A percentile compares a stretch with the other conserved stretches of the same genome.
Evolutionary conservation across 2,888 invertebrate species (phyloP).

Genomic region (Mythimna vitellina): DNA sequence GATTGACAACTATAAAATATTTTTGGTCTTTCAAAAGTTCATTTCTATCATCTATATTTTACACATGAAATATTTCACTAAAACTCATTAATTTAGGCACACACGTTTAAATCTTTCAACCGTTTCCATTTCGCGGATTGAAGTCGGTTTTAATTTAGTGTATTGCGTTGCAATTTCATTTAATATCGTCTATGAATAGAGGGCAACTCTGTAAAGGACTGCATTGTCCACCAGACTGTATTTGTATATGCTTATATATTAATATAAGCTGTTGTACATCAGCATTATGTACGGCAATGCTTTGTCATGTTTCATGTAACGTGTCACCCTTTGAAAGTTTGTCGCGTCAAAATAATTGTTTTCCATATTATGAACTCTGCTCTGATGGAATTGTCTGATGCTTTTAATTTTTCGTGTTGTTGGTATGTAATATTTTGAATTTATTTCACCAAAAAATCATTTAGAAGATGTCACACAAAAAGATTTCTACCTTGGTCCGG

Average conservation of each 20-base stretch:
- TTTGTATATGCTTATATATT: not conserved
- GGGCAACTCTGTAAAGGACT: conserved; percentile 52
- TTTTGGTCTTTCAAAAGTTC: not conserved
- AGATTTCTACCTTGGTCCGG: not conserved
- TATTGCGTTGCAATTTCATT: conserved; percentile 60
- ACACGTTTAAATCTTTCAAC: conserved; percentile 17
- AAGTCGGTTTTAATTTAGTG: conserved; percentile 61
- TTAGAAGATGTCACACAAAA: not conserved
- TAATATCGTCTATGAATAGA: conserved; percentile 57
- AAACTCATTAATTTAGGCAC: conserved; percentile 1
- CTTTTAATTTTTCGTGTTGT: conserved; percentile 36
- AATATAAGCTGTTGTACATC: conserved; percentile 28
- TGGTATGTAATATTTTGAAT: conserved; percentile 24
- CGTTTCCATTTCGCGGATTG: conserved; percentile 11
- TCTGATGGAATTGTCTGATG: conserved; percentile 42
- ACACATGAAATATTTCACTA: not conserved
- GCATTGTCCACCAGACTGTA: conserved; percentile 40
- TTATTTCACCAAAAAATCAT: not conserved
- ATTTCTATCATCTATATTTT: not conserved
- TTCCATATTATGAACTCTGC: conserved; percentile 44
- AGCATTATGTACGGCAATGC: conserved; percentile 25
- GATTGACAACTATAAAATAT: not conserved
- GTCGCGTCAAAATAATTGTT: conserved; percentile 51
- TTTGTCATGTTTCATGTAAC: conserved; percentile 49
- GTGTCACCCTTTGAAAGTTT: conserved; percentile 45